Base-by-base conservation (phyloP, 1,140 invertebrate species). In the Leptinotarsa texana region DNA sequence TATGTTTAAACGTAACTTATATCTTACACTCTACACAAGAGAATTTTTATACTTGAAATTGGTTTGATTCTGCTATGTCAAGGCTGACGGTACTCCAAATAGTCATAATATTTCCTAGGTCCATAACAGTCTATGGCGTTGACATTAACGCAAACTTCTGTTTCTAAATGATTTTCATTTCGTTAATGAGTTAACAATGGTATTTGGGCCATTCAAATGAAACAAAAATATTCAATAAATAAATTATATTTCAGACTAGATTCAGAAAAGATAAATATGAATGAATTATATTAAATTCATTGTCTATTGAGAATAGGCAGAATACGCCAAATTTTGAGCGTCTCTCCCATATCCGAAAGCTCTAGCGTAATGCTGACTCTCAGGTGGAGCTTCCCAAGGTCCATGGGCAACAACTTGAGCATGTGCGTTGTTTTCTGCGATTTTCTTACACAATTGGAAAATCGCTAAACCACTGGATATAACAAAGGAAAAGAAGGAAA, bases 391-490 rank as follows among this genome's bases (percentile, higher is more conserved):
- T 76, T 93, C 92, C 92, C 92, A 93, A 4, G 91, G 90, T 65
- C 91, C 92, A 81, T 70, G 48, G 47, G 91, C 85, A 78, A 93
- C 89, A 84, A 88, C 87, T 2, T 91, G 89, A 76, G 92, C 89
- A 76, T 92, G 91, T 70, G 90, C 88, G 81, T 91, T 89, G 84
- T 94, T 92, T 75, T 92, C 89, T 57, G 93, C 92, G 78, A 95
- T 92, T 88, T 95, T 95, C 84, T 94, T 94, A 88, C 93, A 95
- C 65, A 95, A 87, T 84, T 95, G 93, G 90, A 95, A 95, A 85
- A 95, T 92, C 75, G 94, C 93, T 82, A 95, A 87, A 78, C 92
- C 93, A 73, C 94, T 90, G 76, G 93, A 93, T n/a, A 94, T 91
- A 79, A 95, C 89, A 86, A 95, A 95, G 47, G 93, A 94, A 90